Conservation (phyloP, 1,140 invertebrate species). For the Drosophila repletoides region DNA sequence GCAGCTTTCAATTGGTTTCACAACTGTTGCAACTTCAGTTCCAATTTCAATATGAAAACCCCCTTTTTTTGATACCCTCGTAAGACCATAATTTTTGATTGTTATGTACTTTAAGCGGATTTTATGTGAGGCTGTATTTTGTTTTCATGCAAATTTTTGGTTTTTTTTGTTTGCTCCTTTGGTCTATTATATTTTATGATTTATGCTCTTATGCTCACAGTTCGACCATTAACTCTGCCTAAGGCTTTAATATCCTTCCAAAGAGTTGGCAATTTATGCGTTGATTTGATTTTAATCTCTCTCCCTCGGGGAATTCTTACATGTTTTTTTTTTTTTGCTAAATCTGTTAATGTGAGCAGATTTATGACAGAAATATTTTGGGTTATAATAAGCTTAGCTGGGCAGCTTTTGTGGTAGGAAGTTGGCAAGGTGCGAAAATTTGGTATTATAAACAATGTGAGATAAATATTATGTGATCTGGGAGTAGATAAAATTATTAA, state of each 20-base stretch:
- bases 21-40: slow-evolving; percentile 66
- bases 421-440: neutral
- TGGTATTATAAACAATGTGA: neutral
- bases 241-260: slow-evolving; percentile 70
- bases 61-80: slow-evolving; percentile 49
- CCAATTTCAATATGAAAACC: slow-evolving; percentile 36
- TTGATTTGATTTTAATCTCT: slow-evolving; percentile 71
- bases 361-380: slow-evolving; percentile 43
- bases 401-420: neutral
- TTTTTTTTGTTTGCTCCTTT: neutral
- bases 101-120: slow-evolving; percentile 70
- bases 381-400: neutral
- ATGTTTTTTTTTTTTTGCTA: slow-evolving; percentile 14
- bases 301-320: slow-evolving; percentile 23
- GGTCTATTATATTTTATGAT: slow-evolving; percentile 58
- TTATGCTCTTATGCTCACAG: slow-evolving; percentile 40
- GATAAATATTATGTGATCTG: neutral
- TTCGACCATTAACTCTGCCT: slow-evolving; percentile 51
- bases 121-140: slow-evolving; percentile 1
- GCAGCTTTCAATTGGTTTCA: slow-evolving; percentile 59
- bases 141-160: neutral
- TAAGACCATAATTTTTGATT: slow-evolving; percentile 71
- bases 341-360: slow-evolving; percentile 35
- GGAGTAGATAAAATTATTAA: too few species aligned
- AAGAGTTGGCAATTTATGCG: slow-evolving; percentile 64